phyloP scores from a whole-genome alignment of 2,797 vertebrate genomes.

The Loris lydekkerianus region DNA sequence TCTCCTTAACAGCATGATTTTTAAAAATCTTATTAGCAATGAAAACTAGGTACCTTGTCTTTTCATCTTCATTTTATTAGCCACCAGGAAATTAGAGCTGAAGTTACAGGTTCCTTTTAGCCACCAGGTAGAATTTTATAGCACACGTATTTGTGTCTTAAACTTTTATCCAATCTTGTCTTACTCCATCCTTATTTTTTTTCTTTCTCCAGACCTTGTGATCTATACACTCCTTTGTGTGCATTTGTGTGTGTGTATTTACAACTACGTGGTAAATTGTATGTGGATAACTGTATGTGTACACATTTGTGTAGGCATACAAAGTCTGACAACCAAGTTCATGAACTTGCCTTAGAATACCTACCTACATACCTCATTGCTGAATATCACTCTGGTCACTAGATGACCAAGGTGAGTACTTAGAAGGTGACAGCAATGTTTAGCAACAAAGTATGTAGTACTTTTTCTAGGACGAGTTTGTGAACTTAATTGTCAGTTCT shows the following conservation, averaged over 20 bases:
- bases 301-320: neutral
- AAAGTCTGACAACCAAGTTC: too few species aligned
- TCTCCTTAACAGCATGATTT: conserved; percentile 42
- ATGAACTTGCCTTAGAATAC: too few species aligned
- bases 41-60: neutral
- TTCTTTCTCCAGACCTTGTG: neutral
- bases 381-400: too few species aligned
- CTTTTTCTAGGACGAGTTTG: too few species aligned
- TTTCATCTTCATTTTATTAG: conserved; percentile 16
- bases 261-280: neutral
- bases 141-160: neutral
- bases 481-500: too few species aligned
- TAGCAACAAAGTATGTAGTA: too few species aligned
- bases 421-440: too few species aligned
- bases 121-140: neutral
- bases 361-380: too few species aligned
- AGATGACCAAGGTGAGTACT: too few species aligned
- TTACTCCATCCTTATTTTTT: conserved; percentile 43
- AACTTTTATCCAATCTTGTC: neutral
- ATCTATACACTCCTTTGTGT: neutral
- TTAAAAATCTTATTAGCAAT: conserved; percentile 45
- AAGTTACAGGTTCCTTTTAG: neutral
- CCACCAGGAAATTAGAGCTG: neutral
- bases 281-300: neutral
- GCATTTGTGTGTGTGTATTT: neutral